Conservation (phyloP, 2,888 invertebrate species). For the Abscondita cerata region DNA sequence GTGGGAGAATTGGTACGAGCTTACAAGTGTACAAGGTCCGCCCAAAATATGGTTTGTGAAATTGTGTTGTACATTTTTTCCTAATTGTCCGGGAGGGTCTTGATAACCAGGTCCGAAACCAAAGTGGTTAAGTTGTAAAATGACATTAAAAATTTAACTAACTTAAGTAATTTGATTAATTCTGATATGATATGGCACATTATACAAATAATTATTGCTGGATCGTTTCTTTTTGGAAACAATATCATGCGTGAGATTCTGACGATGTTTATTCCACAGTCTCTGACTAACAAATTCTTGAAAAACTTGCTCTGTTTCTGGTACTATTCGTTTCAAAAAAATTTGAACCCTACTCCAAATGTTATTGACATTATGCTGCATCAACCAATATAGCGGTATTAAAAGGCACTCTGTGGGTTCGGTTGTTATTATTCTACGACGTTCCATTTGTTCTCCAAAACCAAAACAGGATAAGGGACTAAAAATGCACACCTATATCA, state of each 20-base stretch:
- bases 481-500: constrained; percentile 61
- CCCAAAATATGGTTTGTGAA: too few relatives aligned
- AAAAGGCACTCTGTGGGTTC: constrained; percentile 71
- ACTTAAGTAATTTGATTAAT: too few relatives aligned
- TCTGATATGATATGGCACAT: constrained; percentile 40
- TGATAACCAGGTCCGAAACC: too few relatives aligned
- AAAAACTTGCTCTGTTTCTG: constrained; percentile 65
- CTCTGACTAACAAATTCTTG: constrained; percentile 63
- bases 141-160: too few relatives aligned
- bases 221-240: neutral
- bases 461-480: constrained; percentile 71
- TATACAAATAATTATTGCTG: constrained; percentile 21
- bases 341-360: constrained; percentile 70
- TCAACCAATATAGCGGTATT: constrained; percentile 73
- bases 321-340: constrained; percentile 67
- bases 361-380: constrained; percentile 69
- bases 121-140: too few relatives aligned
- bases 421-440: constrained; percentile 71
- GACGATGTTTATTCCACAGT: constrained; percentile 65
- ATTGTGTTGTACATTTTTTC: too few relatives aligned
- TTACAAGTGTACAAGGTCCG: too few relatives aligned
- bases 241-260: too few relatives aligned
- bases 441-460: constrained; percentile 69
- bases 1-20: too few relatives aligned
- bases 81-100: too few relatives aligned